These are phyloP conservation scores for Naso thynnoides DNA, from an alignment of 2,797 vertebrate species.

Conservation along the genomic window DNA sequence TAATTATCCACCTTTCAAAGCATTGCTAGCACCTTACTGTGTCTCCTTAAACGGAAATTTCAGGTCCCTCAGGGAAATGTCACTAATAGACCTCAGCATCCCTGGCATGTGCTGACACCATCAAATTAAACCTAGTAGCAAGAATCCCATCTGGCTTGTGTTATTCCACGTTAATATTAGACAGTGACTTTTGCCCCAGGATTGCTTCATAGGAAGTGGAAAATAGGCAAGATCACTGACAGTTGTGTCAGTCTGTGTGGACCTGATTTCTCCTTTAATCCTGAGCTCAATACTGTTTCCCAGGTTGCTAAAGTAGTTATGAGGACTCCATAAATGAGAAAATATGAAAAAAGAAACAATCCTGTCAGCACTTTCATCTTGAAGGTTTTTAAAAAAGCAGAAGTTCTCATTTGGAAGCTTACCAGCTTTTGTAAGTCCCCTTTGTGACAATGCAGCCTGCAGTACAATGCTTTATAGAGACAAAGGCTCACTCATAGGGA, in stretches of 20 bases:
- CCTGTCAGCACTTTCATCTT: slow-evolving; percentile 8
- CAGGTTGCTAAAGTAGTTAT: neutral
- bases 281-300: slow-evolving; percentile 1
- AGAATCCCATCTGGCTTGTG: slow-evolving; percentile 26
- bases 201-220: slow-evolving; percentile 34
- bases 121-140: slow-evolving; percentile 46
- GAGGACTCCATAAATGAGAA: slow-evolving; percentile 20
- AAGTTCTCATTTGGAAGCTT: slow-evolving; percentile 4
- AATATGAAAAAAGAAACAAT: neutral
- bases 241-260: slow-evolving; percentile 22
- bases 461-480: slow-evolving; percentile 11
- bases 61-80: slow-evolving; percentile 7
- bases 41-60: slow-evolving; percentile 18
- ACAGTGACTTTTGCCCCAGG: slow-evolving; percentile 56
- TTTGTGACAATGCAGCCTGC: slow-evolving; percentile 12
- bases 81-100: slow-evolving; percentile 12
- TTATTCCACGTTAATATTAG: slow-evolving; percentile 60
- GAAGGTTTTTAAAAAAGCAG: slow-evolving; percentile 7
- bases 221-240: slow-evolving; percentile 32
- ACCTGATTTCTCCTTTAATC: slow-evolving; percentile 2
- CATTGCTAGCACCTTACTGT: slow-evolving; percentile 11
- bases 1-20: neutral
- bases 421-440: neutral
- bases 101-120: slow-evolving; percentile 13
- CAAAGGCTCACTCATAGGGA: slow-evolving; percentile 7